Conservation (phyloP, 2,113 vertebrate genomes). For the Microcebus tavaratra region DNA sequence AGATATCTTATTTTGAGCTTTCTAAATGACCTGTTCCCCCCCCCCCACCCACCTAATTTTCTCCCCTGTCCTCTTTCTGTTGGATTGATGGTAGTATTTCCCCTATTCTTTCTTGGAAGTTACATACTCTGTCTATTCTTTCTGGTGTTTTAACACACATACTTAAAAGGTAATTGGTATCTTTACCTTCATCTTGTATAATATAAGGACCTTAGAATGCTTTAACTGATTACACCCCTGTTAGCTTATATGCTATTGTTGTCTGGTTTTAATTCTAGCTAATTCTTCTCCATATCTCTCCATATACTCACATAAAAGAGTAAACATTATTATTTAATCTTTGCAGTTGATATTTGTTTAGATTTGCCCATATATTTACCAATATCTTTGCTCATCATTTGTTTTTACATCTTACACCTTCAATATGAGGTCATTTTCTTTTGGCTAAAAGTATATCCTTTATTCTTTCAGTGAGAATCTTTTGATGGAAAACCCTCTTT, state of each 20-base stretch:
- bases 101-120: neutral
- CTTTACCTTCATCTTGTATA: neutral
- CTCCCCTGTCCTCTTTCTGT: neutral
- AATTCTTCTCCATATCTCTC: neutral
- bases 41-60: neutral
- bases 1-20: constrained; percentile 16
- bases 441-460: neutral
- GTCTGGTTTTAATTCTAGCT: constrained; percentile 18
- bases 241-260: neutral
- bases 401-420: neutral
- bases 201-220: neutral
- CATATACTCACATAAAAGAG: neutral
- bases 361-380: neutral
- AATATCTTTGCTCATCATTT: constrained; percentile 28
- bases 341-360: neutral
- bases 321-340: neutral
- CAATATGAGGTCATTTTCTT: neutral
- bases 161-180: neutral
- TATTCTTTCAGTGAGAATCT: constrained; percentile 35
- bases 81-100: neutral
- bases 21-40: neutral
- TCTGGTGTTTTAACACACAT: neutral
- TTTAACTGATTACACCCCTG: neutral
- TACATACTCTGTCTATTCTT: neutral
- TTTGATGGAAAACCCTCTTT: neutral